Conservation (phyloP, 1,140 invertebrate genomes). For the Drosophila kurseongensis region DNA sequence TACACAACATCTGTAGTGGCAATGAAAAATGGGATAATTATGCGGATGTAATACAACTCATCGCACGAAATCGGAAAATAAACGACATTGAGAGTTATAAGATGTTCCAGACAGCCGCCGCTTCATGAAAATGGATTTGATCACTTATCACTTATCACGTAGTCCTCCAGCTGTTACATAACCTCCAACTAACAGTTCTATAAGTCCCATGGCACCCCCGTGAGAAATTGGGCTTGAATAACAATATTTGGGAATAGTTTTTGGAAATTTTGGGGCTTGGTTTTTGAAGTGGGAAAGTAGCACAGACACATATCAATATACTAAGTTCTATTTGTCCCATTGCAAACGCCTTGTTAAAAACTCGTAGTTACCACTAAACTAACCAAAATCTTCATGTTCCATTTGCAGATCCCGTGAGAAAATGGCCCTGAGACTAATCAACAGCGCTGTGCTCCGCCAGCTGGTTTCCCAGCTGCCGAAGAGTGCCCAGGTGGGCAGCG, state of each 20-base stretch:
- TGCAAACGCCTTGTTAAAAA: too few species aligned
- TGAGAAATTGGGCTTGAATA: slow-evolving; percentile 65
- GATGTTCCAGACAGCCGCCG: background rate
- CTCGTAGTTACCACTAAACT: background rate
- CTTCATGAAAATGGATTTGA: slow-evolving; percentile 16
- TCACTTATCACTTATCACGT: background rate
- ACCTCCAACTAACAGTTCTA: slow-evolving; percentile 12
- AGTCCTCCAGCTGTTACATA: slow-evolving; percentile 32
- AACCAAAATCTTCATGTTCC: background rate
- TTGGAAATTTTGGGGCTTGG: too few species aligned
- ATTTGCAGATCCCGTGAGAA: slow-evolving; percentile 16
- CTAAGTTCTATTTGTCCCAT: too few species aligned
- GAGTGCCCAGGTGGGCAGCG: slow-evolving; percentile 64
- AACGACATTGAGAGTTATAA: background rate
- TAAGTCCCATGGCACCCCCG: slow-evolving; percentile 19
- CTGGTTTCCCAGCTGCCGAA: slow-evolving; percentile 65
- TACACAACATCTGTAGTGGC: slow-evolving; percentile 65
- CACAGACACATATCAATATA: too few species aligned
- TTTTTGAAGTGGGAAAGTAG: too few species aligned
- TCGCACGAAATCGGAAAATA: slow-evolving; percentile 18
- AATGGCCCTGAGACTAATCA: slow-evolving; percentile 81
- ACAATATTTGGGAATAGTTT: too few species aligned
- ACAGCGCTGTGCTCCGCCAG: slow-evolving; percentile 68
- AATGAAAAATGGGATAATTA: slow-evolving; percentile 59
- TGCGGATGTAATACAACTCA: slow-evolving; percentile 8